These are phyloP conservation scores for Periparus ater DNA, from an alignment of 2,797 vertebrate genomes.

Conservation along the genomic window DNA sequence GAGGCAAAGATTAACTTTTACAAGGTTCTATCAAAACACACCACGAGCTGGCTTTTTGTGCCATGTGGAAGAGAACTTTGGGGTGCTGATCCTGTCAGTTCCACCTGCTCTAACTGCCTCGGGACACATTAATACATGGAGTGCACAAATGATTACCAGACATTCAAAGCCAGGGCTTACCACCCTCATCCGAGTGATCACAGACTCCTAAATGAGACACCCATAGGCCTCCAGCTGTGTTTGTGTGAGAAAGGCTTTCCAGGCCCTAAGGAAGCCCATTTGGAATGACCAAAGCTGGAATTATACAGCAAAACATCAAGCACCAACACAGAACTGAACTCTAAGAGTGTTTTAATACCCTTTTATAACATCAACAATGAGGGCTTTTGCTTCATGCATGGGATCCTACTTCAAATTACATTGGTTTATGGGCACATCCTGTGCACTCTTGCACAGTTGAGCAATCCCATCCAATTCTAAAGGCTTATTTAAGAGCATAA, in stretches of 20 bases:
- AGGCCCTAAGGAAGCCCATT: not conserved
- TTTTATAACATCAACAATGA: not conserved
- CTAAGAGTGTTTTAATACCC: not conserved
- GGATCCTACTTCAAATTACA: not conserved
- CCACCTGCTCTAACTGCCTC: not conserved
- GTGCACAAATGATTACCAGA: not conserved
- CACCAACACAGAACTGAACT: accelerated
- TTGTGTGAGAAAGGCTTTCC: not conserved
- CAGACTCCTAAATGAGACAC: not conserved
- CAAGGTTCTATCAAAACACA: not conserved
- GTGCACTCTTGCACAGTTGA: constrained; percentile 8
- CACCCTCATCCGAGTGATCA: not conserved
- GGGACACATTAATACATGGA: not conserved
- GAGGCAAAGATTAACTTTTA: not conserved
- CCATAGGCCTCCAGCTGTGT: accelerated
- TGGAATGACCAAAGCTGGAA: not conserved
- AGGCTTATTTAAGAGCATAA: constrained; percentile 14
- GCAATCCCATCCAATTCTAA: constrained; percentile 3
- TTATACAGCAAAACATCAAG: not conserved
- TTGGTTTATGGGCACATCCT: constrained; percentile 29
- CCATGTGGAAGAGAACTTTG: not conserved
- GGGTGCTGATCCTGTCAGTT: accelerated
- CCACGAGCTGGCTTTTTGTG: accelerated
- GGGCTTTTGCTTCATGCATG: not conserved
- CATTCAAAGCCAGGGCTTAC: not conserved